Conservation (phyloP, 37 sponge, comb jelly and placozoan genomes). For the Eunapius fragilis region DNA sequence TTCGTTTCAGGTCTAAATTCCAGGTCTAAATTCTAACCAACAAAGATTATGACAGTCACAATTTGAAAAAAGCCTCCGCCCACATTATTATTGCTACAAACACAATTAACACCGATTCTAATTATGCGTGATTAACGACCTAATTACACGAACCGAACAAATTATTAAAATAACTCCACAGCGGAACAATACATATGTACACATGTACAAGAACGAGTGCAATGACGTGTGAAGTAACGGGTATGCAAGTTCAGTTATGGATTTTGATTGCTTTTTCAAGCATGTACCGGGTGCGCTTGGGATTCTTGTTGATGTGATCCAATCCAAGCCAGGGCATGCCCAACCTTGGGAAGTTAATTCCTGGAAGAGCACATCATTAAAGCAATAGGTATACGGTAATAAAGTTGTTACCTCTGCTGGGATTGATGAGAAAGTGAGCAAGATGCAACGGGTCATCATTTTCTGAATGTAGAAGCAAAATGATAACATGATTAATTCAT, state of each 20-base stretch:
- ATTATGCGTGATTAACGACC: neutral
- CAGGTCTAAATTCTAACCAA: too few species aligned
- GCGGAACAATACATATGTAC: neutral
- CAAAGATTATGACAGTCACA: too few species aligned
- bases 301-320: slow-evolving; percentile 86
- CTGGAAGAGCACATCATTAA: slow-evolving; percentile 17
- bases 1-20: neutral
- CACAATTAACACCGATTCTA: neutral
- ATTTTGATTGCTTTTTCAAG: slow-evolving; percentile 88
- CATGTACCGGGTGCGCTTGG: slow-evolving; percentile 65
- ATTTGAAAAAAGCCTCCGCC: neutral
- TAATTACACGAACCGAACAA: neutral
- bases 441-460: slow-evolving; percentile 33
- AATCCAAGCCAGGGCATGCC: slow-evolving; percentile 88
- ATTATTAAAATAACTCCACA: neutral
- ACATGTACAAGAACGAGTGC: neutral
- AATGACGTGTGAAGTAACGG: neutral
- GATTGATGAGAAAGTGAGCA: slow-evolving; percentile 28
- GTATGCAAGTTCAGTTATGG: slow-evolving; percentile 54
- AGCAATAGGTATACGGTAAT: neutral
- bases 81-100: neutral
- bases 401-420: slow-evolving; percentile 36
- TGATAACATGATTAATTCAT: neutral
- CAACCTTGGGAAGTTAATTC: slow-evolving; percentile 64
- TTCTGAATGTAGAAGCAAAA: slow-evolving; percentile 8